Base-by-base conservation (phyloP, 2,888 invertebrate species). In the Tiphia femorata region DNA sequence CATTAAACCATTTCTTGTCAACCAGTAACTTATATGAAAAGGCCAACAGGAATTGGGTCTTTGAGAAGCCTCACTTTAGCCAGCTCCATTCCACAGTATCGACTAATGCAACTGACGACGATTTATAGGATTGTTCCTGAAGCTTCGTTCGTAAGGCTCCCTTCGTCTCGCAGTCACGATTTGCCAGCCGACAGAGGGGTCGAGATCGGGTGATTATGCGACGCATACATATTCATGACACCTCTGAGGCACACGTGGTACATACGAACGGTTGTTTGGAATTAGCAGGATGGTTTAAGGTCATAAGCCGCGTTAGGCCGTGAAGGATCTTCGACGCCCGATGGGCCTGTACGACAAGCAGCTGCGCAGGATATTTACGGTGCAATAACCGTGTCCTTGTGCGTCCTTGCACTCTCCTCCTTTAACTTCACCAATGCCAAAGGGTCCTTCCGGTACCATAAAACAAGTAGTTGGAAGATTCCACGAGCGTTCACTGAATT, bases 201-300 rank as follows among this genome's bases (percentile, higher is more conserved):
- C 57, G 42, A 23, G 27, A 25, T 30, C 41, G 49, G 33, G 2
- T 49, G 57, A 57, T 68, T 73, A 65, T 63, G 61, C 57, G 57
- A 60, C 53, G 23, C 62, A 68, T 73, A 57, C 64, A 73, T 76
- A 73, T 76, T 75, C 76, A 75, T 71, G 73, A 30, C 35, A 38
- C 44, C 50, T 58, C 54, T 47, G 58, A 60, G 58, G 58, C 49
- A 60, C 57, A 49, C 57, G 50, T 55, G 62, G 49, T 60, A 58
- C 58, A 55, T 52, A 47, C 58, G 50, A 65, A 14, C 58, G 55
- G 48, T 62, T 60, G 72, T 67, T 70, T 69, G 63, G 62, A 66
- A 75, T 76, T 75, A 76, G 68, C 69, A 64, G 55, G 61, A 62
- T 41, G 67, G 51, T 62, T 64, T 67, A 68, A 68, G 64, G 57